Evolutionary conservation across 2,888 invertebrate genomes (phyloP).

Genomic region (Eupithecia insigniata): DNA sequence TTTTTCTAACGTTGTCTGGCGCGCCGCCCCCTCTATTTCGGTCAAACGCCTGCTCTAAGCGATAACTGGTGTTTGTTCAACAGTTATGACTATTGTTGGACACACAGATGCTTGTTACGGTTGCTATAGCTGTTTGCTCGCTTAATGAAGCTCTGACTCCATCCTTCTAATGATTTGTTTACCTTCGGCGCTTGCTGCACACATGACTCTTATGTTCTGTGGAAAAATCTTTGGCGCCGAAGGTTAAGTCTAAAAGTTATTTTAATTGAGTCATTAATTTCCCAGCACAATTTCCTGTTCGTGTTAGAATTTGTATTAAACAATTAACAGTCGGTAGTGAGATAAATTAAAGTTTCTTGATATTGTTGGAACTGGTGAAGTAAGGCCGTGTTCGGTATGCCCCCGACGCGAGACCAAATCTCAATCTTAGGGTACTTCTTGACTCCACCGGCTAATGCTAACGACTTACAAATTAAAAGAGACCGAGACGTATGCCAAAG

Average conservation of each 20-base stretch:
- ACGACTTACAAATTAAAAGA: constrained; percentile 83
- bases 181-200: constrained; percentile 31
- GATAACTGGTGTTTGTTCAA: constrained; percentile 80
- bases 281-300: constrained; percentile 43
- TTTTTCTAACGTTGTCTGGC: constrained; percentile 81
- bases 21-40: constrained; percentile 76
- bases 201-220: constrained; percentile 4
- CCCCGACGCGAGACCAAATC: constrained; percentile 66
- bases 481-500: constrained; percentile 81
- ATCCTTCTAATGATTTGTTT: constrained; percentile 58
- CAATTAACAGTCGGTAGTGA: constrained; percentile 53
- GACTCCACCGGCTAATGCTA: constrained; percentile 70
- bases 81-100: constrained; percentile 79
- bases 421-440: constrained; percentile 68
- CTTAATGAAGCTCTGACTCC: constrained; percentile 72
- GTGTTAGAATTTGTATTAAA: constrained; percentile 45
- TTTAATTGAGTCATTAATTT: constrained; percentile 45
- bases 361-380: constrained; percentile 55
- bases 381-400: constrained; percentile 56
- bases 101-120: constrained; percentile 78
- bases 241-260: constrained; percentile 37
- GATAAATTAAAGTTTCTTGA: constrained; percentile 55
- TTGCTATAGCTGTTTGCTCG: constrained; percentile 73
- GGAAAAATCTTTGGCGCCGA: constrained; percentile 35
- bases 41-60: constrained; percentile 72